Conservation (phyloP, 2,113 vertebrate genomes). For the Scomber japonicus region DNA sequence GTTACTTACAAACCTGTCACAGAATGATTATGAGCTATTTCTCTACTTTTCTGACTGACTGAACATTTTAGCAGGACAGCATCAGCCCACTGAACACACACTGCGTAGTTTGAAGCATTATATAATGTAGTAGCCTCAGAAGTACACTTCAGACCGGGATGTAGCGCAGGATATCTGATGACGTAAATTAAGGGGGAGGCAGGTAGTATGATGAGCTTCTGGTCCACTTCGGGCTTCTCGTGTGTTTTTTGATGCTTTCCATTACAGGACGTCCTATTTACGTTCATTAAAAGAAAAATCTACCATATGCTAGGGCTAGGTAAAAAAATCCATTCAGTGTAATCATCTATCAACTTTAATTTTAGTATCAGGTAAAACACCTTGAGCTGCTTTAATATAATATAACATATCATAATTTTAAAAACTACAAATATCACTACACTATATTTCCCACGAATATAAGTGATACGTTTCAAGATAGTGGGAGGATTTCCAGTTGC, state of each 20-base stretch:
- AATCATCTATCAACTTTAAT: background rate
- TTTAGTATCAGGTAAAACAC: too few relatives aligned
- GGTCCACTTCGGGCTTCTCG: background rate
- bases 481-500: background rate
- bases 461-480: background rate
- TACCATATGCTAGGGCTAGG: background rate
- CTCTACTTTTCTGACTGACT: constrained; percentile 61
- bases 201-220: background rate
- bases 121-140: constrained; percentile 47
- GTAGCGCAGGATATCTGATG: constrained; percentile 29
- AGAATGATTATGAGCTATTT: constrained; percentile 64
- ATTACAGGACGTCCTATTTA: background rate
- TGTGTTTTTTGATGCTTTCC: background rate
- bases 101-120: constrained; percentile 52
- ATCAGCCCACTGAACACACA: constrained; percentile 32
- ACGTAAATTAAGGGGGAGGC: constrained; percentile 12
- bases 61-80: constrained; percentile 41
- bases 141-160: constrained; percentile 41
- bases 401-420: too few relatives aligned
- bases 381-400: too few relatives aligned
- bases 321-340: background rate
- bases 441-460: background rate
- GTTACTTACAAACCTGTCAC: constrained; percentile 69
- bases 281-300: background rate
- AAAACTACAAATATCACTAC: too few relatives aligned